Percentiles rank a stretch among this genome's conserved stretches.
Evolutionary conservation across 2,888 invertebrate genomes (phyloP).

Genomic region (Sinohyriopsis cumingii): DNA sequence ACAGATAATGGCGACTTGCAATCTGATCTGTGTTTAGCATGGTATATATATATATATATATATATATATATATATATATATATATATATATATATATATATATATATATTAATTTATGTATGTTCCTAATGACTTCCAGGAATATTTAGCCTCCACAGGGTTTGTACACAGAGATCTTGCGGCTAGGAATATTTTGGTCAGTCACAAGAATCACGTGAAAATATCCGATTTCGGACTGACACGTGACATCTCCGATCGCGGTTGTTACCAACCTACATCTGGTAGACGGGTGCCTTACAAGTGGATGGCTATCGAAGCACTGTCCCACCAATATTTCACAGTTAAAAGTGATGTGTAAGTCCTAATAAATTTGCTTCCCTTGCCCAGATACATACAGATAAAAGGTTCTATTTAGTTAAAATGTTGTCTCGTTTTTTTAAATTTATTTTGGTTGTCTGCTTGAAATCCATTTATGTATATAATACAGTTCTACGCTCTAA

Average conservation of each 20-base stretch:
- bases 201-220: slow-evolving; percentile 76
- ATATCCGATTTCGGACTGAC: slow-evolving; percentile 92
- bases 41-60: no score
- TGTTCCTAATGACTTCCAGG: slow-evolving; percentile 76
- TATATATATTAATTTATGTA: no score
- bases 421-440: no score
- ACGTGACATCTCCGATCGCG: slow-evolving; percentile 88
- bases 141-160: slow-evolving; percentile 84
- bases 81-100: neutral
- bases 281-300: slow-evolving; percentile 87
- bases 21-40: no score
- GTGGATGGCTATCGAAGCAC: slow-evolving; percentile 92
- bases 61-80: no score
- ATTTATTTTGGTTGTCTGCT: no score
- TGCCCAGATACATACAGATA: no score
- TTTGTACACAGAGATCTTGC: slow-evolving; percentile 92
- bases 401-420: no score
- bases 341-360: slow-evolving; percentile 90
- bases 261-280: slow-evolving; percentile 83
- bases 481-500: no score
- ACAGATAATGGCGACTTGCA: no score
- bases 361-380: neutral
- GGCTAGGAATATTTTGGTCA: slow-evolving; percentile 84
- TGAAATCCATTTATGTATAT: no score
- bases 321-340: slow-evolving; percentile 86